phyloP scores from a whole-genome alignment of 2,888 invertebrate species.

The Lasioglossum villosulum region DNA sequence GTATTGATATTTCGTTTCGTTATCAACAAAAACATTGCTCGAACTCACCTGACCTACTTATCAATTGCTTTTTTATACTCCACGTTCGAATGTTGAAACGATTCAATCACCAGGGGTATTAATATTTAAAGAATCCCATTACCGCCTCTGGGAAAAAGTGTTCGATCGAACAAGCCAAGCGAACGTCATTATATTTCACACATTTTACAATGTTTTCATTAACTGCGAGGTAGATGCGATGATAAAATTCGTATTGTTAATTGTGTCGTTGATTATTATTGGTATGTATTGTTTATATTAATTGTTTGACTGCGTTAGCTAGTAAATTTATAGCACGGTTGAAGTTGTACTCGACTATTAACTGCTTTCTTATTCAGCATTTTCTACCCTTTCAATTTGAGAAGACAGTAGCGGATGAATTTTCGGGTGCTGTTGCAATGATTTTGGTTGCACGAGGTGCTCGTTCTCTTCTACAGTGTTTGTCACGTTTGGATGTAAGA shows the following conservation, averaged over 20 bases:
- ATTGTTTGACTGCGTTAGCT: not conserved
- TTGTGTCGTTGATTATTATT: not conserved
- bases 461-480: conserved; percentile 8
- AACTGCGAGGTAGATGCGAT: not conserved
- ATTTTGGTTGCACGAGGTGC: conserved; percentile 26
- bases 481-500: not conserved
- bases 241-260: not conserved
- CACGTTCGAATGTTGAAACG: not conserved
- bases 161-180: not conserved
- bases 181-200: not conserved
- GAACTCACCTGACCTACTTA: not conserved
- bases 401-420: not conserved
- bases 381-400: not conserved
- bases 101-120: not conserved
- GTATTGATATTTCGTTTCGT: not conserved
- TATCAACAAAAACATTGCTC: not conserved
- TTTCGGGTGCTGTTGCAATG: conserved; percentile 28
- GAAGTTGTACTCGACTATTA: not conserved
- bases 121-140: not conserved
- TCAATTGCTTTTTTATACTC: not conserved
- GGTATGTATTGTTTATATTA: not conserved
- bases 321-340: not conserved
- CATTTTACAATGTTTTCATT: not conserved
- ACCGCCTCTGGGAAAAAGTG: not conserved
- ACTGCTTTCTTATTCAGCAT: not conserved